Conservation (phyloP, 1,140 invertebrate species). For the Caenorhabditis brenneri region DNA sequence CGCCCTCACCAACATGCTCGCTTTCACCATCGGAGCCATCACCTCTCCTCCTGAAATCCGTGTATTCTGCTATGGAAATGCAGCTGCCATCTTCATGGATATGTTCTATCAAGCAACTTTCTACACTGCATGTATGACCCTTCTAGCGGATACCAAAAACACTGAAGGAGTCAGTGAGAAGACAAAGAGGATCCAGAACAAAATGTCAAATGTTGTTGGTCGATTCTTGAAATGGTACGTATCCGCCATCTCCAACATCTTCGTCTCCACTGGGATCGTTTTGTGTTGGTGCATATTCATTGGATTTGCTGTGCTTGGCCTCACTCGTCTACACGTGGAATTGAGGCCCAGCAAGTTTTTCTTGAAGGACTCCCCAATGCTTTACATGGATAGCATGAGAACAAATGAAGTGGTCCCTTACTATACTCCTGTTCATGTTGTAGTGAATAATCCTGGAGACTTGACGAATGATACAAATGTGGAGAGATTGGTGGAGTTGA, state of each 20-base stretch:
- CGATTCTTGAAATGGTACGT: constrained; percentile 33
- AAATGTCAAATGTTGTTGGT: constrained; percentile 39
- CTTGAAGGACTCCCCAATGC: constrained; percentile 35
- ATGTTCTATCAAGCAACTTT: constrained; percentile 66
- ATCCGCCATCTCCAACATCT: neutral
- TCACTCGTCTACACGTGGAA: constrained; percentile 15
- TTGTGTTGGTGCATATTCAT: constrained; percentile 10
- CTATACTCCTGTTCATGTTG: constrained; percentile 36
- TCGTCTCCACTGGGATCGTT: constrained; percentile 22
- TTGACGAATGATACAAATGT: constrained; percentile 33
- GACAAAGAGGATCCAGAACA: neutral
- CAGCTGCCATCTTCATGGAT: constrained; percentile 59
- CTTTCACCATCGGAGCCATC: constrained; percentile 61
- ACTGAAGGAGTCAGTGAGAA: constrained; percentile 58
- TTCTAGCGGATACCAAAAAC: constrained; percentile 24
- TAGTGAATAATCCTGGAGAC: constrained; percentile 49
- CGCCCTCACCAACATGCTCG: constrained; percentile 64
- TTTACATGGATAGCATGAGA: constrained; percentile 43
- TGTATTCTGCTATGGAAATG: constrained; percentile 62
- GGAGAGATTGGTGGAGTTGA: constrained; percentile 19
- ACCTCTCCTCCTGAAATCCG: constrained; percentile 64
- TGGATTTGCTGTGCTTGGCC: constrained; percentile 24
- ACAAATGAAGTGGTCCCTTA: constrained; percentile 19
- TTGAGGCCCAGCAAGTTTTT: constrained; percentile 47
- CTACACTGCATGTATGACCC: constrained; percentile 60